phyloP scores from a whole-genome alignment of 2,113 vertebrate genomes.

The Plestiodon gilberti region DNA sequence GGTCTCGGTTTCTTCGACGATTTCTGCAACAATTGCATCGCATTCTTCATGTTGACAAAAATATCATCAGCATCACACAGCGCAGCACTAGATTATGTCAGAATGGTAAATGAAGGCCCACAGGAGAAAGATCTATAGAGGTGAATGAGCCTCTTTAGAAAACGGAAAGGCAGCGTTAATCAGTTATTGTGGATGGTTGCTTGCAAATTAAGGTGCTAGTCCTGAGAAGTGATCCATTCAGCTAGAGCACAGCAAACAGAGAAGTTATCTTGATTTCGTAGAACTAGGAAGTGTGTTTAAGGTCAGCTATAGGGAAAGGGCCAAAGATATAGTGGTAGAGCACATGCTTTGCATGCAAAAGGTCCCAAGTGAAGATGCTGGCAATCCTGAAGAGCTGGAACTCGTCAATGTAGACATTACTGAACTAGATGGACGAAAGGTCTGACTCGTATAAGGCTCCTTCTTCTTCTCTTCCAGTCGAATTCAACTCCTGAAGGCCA shows the following conservation, averaged over 20 bases:
- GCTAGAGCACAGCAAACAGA: not conserved
- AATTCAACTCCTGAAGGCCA: not conserved
- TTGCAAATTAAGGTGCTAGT: constrained; percentile 48
- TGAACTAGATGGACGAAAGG: no score
- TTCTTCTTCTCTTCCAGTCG: no score
- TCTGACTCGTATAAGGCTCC: no score
- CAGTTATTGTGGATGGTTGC: constrained; percentile 55
- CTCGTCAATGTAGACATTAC: no score
- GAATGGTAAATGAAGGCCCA: constrained; percentile 79
- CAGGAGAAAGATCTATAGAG: constrained; percentile 83
- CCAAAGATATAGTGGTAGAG: no score
- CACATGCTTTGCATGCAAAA: no score
- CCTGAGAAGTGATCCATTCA: constrained; percentile 15
- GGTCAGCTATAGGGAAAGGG: not conserved
- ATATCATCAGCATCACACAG: constrained; percentile 91
- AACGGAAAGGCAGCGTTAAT: constrained; percentile 54
- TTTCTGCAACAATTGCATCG: constrained; percentile 83
- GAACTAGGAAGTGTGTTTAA: not conserved
- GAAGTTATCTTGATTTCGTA: constrained; percentile 15
- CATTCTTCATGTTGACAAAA: constrained; percentile 91
- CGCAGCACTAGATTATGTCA: constrained; percentile 83
- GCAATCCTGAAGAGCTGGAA: no score
- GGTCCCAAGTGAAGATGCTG: no score
- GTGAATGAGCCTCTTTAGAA: constrained; percentile 84
- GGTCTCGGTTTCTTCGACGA: constrained; percentile 82